Conservation (phyloP, 1,140 invertebrate genomes). For the Pseudomyrmex dendroicus region DNA sequence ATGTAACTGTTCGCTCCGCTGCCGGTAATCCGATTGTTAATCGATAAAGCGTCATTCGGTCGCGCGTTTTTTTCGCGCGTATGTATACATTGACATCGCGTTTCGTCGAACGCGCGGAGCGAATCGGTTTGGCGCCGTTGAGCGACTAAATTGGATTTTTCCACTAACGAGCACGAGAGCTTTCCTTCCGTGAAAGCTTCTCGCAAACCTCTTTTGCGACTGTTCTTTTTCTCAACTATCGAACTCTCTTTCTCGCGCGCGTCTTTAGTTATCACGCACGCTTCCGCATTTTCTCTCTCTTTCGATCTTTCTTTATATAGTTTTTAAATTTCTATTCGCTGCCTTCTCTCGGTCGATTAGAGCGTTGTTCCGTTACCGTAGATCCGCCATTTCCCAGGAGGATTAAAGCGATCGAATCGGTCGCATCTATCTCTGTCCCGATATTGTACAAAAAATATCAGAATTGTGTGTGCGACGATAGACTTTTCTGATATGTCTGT, state of each 20-base stretch:
- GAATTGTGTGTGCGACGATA: too few species aligned
- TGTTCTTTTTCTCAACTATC: not conserved
- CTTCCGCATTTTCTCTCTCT: not conserved
- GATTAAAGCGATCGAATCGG: constrained; percentile 33
- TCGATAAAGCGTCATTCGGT: constrained; percentile 58
- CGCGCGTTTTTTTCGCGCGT: constrained; percentile 31
- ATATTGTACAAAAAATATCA: too few species aligned
- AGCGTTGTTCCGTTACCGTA: constrained; percentile 1
- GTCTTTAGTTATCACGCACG: constrained; percentile 12
- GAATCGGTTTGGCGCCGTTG: constrained; percentile 52
- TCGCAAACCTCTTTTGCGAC: constrained; percentile 35
- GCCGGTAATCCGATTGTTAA: constrained; percentile 69
- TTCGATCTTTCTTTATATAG: constrained; percentile 5
- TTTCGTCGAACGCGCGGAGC: not conserved
- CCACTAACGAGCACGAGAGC: constrained; percentile 61
- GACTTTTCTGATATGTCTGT: not conserved
- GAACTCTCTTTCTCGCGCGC: not conserved
- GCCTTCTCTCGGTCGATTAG: not conserved
- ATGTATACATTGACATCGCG: not conserved
- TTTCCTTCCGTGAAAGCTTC: constrained; percentile 63
- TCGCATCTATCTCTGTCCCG: not conserved
- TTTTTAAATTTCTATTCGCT: constrained; percentile 13
- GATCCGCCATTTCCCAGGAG: constrained; percentile 32
- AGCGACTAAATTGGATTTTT: constrained; percentile 70
- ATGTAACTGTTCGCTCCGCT: constrained; percentile 46